Evolutionary conservation across 1,140 invertebrate species (phyloP), one percentile per base, ranked within the genome.

Genomic region (Dendroctonus valens): DNA sequence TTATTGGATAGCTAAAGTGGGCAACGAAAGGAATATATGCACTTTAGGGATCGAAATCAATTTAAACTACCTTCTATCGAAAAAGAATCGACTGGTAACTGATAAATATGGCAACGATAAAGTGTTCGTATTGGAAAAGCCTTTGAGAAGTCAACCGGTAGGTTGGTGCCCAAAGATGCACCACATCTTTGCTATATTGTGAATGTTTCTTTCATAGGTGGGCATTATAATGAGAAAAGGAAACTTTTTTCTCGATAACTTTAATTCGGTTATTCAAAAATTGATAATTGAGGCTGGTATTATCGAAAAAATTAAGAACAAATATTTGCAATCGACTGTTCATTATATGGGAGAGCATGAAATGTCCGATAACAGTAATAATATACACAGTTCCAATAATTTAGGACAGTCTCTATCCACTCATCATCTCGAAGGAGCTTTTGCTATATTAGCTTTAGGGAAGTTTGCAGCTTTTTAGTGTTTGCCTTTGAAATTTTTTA

Each of bases 401-500:
- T 26, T 26, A 54, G 38, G 12, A 46, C 12, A 50, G 51, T 6
- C 48, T 15, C 42, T 70, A 8, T 59, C 62, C 4, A 40, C 57
- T 7, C 12, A 59, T 44, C 60, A 70, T 53, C 44, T 70, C 14
- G 48, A 70, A 59, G 69, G 69, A 0, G 69, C 69, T 4, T 70
- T 68, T 52, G 57, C 46, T 8, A 61, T 70, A 40, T 59, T 65
- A 11, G 40, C 51, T 4, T 12, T 70, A 9, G 69, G 69, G 41
- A 65, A 38, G 40, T 61, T n/a, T 26, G 26, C 52, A 66, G 59
- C 6, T 14, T 61, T 9, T 11, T 66, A 9, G 9, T 51, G 14
- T 64, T 71, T 55, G 41, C 66, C 39, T 8, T 55, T 6, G 67
- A 69, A 51, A 5, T 51, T 44, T 37, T 49, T 37, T 44, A 59